A percentile compares a stretch with the other conserved stretches of the same genome.
Conservation (phyloP, 2,113 vertebrate species). For the Xyrauchen texanus region DNA sequence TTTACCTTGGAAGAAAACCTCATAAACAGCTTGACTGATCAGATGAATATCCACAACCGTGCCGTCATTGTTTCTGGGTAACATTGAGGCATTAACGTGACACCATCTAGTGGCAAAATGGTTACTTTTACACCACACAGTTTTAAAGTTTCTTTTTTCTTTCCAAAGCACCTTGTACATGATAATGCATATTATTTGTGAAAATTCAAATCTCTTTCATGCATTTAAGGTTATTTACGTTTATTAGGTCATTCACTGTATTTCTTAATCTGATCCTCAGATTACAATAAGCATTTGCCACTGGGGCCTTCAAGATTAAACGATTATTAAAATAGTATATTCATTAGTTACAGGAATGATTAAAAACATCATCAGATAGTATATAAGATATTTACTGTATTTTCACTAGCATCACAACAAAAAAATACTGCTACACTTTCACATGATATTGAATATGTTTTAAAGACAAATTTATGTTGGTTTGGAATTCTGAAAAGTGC, state of each 20-base stretch:
- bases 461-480: background rate
- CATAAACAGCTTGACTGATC: slow-evolving; percentile 32
- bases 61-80: background rate
- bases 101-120: slow-evolving; percentile 33
- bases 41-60: slow-evolving; percentile 17
- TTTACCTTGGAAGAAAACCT: slow-evolving; percentile 28
- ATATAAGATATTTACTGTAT: background rate
- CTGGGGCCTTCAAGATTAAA: too few species aligned
- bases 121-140: background rate
- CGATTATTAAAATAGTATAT: too few species aligned
- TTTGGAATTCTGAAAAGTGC: slow-evolving; percentile 5
- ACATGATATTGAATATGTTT: background rate
- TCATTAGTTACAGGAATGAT: too few species aligned
- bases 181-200: background rate
- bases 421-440: background rate
- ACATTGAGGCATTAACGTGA: slow-evolving; percentile 15
- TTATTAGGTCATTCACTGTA: background rate
- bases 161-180: background rate
- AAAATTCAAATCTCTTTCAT: background rate
- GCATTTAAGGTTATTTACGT: background rate
- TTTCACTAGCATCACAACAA: background rate
- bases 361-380: background rate
- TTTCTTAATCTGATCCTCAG: background rate
- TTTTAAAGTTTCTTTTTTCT: background rate
- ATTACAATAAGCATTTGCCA: too few species aligned